Percentiles rank a stretch among this genome's conserved stretches.
These are phyloP conservation scores for Candoia aspera DNA, from an alignment of 2,113 vertebrate species.

Conservation along the genomic window DNA sequence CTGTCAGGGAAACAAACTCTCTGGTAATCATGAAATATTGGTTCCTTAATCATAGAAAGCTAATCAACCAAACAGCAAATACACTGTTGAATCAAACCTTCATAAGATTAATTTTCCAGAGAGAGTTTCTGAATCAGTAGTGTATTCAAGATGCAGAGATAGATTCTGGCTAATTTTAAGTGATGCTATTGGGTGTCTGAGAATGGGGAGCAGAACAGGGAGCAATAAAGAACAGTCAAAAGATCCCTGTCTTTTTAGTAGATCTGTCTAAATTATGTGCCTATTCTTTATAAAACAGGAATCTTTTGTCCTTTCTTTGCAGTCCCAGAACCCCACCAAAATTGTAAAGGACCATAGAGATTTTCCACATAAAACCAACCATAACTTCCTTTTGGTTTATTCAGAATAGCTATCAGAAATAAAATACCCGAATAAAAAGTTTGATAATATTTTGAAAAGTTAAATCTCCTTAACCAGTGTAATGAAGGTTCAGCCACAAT, in stretches of 20 bases:
- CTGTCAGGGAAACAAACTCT: too few species aligned
- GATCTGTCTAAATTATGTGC: neutral
- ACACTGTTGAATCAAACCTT: neutral
- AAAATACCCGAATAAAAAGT: too few species aligned
- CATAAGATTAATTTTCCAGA: too few species aligned
- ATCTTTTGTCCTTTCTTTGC: neutral
- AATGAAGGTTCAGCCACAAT: too few species aligned
- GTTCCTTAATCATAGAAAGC: neutral
- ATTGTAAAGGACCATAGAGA: too few species aligned
- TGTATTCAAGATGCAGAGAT: too few species aligned
- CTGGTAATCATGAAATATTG: neutral
- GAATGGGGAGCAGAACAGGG: neutral
- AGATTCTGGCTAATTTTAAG: neutral
- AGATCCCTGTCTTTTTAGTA: neutral
- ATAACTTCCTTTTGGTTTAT: too few species aligned
- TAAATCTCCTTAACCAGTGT: too few species aligned
- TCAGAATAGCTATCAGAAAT: too few species aligned
- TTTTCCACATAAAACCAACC: too few species aligned
- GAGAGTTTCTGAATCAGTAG: too few species aligned
- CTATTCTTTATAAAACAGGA: neutral
- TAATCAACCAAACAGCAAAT: neutral
- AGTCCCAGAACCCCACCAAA: neutral
- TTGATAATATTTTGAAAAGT: neutral
- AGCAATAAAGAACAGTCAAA: neutral
- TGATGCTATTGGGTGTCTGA: neutral